Evolutionary conservation across 1,140 invertebrate species (phyloP).

Genomic region (Cydia strobilella): DNA sequence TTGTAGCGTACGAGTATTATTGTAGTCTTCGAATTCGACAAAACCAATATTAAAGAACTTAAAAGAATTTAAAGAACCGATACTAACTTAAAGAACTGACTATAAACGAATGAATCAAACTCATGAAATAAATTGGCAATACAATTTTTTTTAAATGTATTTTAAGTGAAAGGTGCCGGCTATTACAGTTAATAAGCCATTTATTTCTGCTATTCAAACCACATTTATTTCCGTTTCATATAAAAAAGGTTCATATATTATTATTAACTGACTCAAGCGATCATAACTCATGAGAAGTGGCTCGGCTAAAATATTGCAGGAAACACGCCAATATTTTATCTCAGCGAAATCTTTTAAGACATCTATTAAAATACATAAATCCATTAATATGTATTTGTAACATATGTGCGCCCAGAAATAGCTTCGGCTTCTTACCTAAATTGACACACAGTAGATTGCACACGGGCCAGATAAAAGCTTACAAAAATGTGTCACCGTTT

Average conservation of each 20-base stretch:
- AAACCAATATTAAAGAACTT: no score
- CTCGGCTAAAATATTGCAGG: slow-evolving; percentile 17
- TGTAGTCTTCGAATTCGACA: no score
- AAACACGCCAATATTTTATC: slow-evolving; percentile 21
- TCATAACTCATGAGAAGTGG: slow-evolving; percentile 25
- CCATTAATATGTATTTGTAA: slow-evolving; percentile 28
- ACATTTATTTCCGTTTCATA: slow-evolving; percentile 16
- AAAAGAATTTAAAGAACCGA: no score
- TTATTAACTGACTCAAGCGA: slow-evolving; percentile 10
- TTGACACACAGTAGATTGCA: slow-evolving; percentile 27
- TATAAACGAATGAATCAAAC: no score
- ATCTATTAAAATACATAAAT: slow-evolving; percentile 25
- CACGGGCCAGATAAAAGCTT: slow-evolving; percentile 31
- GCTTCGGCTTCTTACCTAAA: slow-evolving; percentile 26
- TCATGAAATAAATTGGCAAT: slow-evolving; percentile 38
- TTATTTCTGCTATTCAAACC: neutral
- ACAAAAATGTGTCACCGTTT: slow-evolving; percentile 18
- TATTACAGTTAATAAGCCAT: neutral
- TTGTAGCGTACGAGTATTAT: no score
- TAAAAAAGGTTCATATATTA: slow-evolving; percentile 8
- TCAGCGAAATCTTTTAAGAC: slow-evolving; percentile 24
- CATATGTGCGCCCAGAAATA: slow-evolving; percentile 23
- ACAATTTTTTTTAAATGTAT: slow-evolving; percentile 62
- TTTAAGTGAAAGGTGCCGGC: slow-evolving; percentile 36
- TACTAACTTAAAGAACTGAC: no score